Evolutionary conservation across 2,888 invertebrate species (phyloP).

Genomic region (Philereme transversata): DNA sequence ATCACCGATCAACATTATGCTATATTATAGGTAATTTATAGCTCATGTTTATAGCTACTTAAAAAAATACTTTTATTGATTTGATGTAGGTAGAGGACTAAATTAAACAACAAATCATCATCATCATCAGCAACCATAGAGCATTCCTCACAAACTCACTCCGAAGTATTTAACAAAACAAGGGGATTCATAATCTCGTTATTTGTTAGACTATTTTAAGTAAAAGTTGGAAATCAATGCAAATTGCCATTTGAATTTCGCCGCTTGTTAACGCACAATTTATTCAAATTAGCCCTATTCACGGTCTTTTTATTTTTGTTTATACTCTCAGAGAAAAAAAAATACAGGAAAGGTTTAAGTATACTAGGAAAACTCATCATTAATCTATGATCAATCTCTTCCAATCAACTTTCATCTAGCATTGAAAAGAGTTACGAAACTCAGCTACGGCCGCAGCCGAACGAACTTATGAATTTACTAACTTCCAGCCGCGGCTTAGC

Average conservation of each 20-base stretch:
- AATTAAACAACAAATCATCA: not conserved
- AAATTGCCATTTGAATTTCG: slow-evolving; percentile 44
- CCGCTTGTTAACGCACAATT: slow-evolving; percentile 34
- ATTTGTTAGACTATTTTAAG: slow-evolving; percentile 46
- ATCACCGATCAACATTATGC: too few relatives aligned
- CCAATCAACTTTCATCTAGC: too few relatives aligned
- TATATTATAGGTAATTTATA: too few relatives aligned
- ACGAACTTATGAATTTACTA: too few relatives aligned
- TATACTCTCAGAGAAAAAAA: not conserved
- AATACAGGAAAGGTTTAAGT: not conserved
- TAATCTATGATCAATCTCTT: too few relatives aligned
- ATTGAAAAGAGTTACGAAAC: too few relatives aligned
- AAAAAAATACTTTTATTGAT: too few relatives aligned
- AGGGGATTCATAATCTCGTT: slow-evolving; percentile 25
- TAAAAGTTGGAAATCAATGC: slow-evolving; percentile 51
- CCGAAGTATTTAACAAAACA: slow-evolving; percentile 20
- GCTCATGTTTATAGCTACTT: too few relatives aligned
- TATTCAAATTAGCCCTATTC: slow-evolving; percentile 25
- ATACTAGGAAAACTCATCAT: too few relatives aligned
- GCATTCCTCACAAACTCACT: not conserved
- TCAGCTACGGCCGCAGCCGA: too few relatives aligned
- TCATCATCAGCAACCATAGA: not conserved
- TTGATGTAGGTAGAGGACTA: too few relatives aligned
- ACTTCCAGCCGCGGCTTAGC: too few relatives aligned
- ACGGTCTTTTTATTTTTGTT: slow-evolving; percentile 1